Conservation (phyloP, 2,888 invertebrate species). For the Phyllotreta cruciferae region DNA sequence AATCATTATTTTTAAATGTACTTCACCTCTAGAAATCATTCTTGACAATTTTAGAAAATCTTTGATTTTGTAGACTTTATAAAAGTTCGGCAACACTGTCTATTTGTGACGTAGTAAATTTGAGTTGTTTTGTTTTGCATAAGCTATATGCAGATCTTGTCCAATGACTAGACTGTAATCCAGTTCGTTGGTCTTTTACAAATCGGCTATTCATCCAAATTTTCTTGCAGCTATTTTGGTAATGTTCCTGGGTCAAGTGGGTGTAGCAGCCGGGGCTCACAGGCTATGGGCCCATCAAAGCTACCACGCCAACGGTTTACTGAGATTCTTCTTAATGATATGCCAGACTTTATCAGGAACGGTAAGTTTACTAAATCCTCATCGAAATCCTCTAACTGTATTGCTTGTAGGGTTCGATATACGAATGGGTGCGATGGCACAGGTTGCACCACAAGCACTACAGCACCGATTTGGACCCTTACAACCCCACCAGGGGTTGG, state of each 20-base stretch:
- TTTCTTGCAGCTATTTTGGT: slow-evolving; percentile 24
- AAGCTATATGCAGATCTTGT: too few species aligned
- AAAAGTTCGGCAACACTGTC: too few species aligned
- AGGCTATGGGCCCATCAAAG: slow-evolving; percentile 90
- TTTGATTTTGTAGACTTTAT: too few species aligned
- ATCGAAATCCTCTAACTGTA: slow-evolving; percentile 4
- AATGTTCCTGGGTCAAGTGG: slow-evolving; percentile 69
- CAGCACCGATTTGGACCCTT: slow-evolving; percentile 81
- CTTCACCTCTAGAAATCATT: too few species aligned
- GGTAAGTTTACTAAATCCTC: slow-evolving; percentile 65
- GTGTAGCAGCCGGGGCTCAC: slow-evolving; percentile 91
- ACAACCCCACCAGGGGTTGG: slow-evolving; percentile 80
- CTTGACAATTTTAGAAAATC: too few species aligned
- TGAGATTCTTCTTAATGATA: slow-evolving; percentile 79
- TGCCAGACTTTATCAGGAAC: slow-evolving; percentile 88
- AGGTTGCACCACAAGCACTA: slow-evolving; percentile 82
- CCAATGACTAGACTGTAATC: too few species aligned
- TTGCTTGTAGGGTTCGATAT: slow-evolving; percentile 76
- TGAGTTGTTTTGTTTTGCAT: too few species aligned
- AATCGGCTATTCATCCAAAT: too few species aligned
- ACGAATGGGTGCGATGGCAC: slow-evolving; percentile 84
- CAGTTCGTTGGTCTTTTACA: too few species aligned
- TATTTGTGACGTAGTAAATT: too few species aligned
- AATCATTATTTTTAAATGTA: too few species aligned
- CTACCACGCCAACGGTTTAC: slow-evolving; percentile 76